Evolutionary conservation across 2,113 vertebrate genomes (phyloP).

Genomic region (Spea bombifrons): DNA sequence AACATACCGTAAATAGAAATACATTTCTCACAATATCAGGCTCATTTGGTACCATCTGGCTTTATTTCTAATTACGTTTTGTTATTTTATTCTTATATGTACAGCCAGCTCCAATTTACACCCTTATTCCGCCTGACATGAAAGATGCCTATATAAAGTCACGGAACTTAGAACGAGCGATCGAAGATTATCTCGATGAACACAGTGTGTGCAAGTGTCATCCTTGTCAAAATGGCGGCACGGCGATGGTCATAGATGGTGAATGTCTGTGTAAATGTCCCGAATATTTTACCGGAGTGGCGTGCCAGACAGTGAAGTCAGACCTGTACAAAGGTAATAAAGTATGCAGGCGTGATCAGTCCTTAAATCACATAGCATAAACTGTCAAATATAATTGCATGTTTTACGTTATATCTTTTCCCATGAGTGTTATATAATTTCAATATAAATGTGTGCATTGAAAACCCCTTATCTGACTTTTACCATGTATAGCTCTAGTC

Average conservation of each 20-base stretch:
- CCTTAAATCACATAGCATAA: background rate
- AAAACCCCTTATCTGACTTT: too few relatives aligned
- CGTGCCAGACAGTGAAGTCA: slow-evolving; percentile 70
- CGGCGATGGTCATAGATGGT: slow-evolving; percentile 71
- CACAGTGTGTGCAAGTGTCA: slow-evolving; percentile 78
- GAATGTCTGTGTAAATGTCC: slow-evolving; percentile 75
- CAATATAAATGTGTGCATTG: too few relatives aligned
- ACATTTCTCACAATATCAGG: background rate
- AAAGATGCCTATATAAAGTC: slow-evolving; percentile 65
- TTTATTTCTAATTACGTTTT: background rate
- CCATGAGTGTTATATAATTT: background rate
- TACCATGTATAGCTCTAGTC: too few relatives aligned
- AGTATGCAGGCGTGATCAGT: slow-evolving; percentile 28
- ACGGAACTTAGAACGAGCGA: slow-evolving; percentile 73
- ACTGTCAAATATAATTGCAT: background rate
- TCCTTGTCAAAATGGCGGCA: slow-evolving; percentile 81
- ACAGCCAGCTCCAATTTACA: slow-evolving; percentile 70
- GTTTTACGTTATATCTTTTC: background rate
- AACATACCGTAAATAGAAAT: slow-evolving; percentile 3
- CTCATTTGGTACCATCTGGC: background rate
- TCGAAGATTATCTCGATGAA: slow-evolving; percentile 75
- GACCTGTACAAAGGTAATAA: slow-evolving; percentile 52
- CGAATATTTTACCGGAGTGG: slow-evolving; percentile 64
- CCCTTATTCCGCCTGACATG: slow-evolving; percentile 72
- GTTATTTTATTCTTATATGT: slow-evolving; percentile 20